Conservation (phyloP, 2,888 invertebrate genomes). For the Calliphora vomitoria region DNA sequence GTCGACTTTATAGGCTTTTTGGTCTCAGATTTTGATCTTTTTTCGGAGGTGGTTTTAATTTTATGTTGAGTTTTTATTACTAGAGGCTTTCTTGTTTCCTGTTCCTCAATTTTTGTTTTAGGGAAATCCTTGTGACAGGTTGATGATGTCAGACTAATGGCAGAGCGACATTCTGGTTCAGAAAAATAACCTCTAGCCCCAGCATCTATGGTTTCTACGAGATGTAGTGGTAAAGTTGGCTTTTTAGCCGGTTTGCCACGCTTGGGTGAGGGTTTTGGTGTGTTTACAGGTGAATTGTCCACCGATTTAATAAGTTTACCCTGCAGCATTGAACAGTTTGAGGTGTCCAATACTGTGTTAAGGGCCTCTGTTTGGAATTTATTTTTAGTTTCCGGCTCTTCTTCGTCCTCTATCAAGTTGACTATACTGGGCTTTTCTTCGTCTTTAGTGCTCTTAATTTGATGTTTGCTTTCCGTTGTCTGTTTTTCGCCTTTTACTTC, state of each 20-base stretch:
- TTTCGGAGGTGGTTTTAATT: constrained; percentile 74
- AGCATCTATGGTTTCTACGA: constrained; percentile 80
- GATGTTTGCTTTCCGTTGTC: constrained; percentile 29
- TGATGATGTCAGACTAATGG: constrained; percentile 14
- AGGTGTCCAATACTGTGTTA: neutral
- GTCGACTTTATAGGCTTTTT: constrained; percentile 81
- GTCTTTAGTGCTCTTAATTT: constrained; percentile 38
- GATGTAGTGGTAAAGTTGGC: constrained; percentile 78
- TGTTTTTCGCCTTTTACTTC: constrained; percentile 39
- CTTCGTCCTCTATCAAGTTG: constrained; percentile 69
- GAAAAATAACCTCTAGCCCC: constrained; percentile 83
- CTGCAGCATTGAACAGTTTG: neutral
- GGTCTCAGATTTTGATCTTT: constrained; percentile 85
- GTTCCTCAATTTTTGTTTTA: constrained; percentile 54
- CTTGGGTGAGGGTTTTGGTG: constrained; percentile 79
- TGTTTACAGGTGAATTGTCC: constrained; percentile 56
- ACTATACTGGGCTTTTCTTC: constrained; percentile 61
- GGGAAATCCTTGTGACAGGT: constrained; percentile 21
- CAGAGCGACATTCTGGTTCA: constrained; percentile 80
- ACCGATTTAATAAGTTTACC: constrained; percentile 28
- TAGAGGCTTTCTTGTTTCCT: constrained; percentile 75
- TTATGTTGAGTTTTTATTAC: constrained; percentile 71
- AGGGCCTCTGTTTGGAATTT: neutral
- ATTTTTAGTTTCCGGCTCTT: constrained; percentile 28
- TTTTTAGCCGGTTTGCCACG: constrained; percentile 77